phyloP scores from a whole-genome alignment of 2,797 vertebrate species.

The Danionella dracula region DNA sequence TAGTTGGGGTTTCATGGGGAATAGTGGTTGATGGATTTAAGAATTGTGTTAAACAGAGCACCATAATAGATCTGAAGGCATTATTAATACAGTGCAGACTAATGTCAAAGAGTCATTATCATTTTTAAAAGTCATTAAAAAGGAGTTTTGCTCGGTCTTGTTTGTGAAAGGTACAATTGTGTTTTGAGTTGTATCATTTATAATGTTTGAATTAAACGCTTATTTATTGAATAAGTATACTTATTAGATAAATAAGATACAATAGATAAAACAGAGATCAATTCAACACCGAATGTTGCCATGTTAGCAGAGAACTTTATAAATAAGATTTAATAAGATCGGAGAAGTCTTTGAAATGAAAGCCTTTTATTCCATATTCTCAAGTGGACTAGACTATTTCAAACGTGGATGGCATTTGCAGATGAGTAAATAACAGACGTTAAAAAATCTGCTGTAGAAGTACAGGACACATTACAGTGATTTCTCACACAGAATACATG shows the following conservation, averaged over 20 bases:
- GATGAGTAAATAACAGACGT: neutral
- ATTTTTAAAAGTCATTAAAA: neutral
- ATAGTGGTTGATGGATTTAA: neutral
- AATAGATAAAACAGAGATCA: too few relatives aligned
- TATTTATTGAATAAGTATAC: too few relatives aligned
- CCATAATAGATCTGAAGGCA: neutral
- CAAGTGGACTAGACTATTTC: too few relatives aligned
- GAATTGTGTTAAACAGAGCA: neutral
- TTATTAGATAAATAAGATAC: too few relatives aligned
- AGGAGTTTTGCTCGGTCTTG: neutral
- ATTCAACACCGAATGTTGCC: too few relatives aligned
- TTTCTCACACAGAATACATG: neutral
- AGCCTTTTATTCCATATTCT: too few relatives aligned
- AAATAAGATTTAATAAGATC: too few relatives aligned
- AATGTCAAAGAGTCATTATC: neutral
- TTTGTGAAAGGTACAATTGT: too few relatives aligned
- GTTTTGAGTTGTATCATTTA: too few relatives aligned
- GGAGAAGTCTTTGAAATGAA: too few relatives aligned
- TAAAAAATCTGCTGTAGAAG: neutral
- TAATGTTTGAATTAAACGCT: too few relatives aligned
- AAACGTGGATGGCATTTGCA: neutral
- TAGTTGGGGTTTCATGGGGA: neutral
- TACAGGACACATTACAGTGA: neutral
- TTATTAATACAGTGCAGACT: neutral
- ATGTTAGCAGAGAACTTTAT: too few relatives aligned